Evolutionary conservation across 2,888 invertebrate genomes (phyloP), one percentile per base, ranked within the genome.

Genomic region (Tortrix viridana): DNA sequence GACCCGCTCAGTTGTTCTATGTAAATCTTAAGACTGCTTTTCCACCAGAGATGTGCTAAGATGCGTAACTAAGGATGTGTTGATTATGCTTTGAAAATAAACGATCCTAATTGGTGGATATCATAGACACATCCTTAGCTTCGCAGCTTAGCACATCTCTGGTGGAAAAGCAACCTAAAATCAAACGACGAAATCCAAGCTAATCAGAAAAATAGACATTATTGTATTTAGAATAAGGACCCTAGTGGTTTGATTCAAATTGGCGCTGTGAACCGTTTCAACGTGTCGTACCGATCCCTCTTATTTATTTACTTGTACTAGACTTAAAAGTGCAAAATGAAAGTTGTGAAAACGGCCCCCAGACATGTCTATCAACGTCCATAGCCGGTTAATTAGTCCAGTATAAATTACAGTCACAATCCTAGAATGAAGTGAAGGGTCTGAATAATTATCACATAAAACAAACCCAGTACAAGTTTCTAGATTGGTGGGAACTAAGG

Each of bases 311-410:
- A n/a, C n/a, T n/a, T 20, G 12, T 19, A 7, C 7, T 16, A 49
- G 26, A 18, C 26, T 49, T 50, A 14, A 18, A 32, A 18, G 5
- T 19, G 50, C 37, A n/a, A 62, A 52, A 46, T 56, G 62, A 62
- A 62, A 62, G 62, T n/a, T 46, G 62, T 26, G 56, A 62, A 62
- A 62, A 52, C 50, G 19, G 62, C 20, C 44, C 5, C 20, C 12
- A 23, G 23, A 38, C 55, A n/a, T 41, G 62, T 57, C 56, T 41
- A 57, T 56, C 46, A 57, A 53, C 19, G 3, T 37, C 9, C n/a
- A 32, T 48, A 43, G 32, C 20, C 38, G 48, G 41, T 50, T 62
- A 44, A 56, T 62, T 62, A 62, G 44, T 53, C 32, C 23, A 37
- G 55, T 37, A 61, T 50, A 44, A 55, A 49, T 56, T 38, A 55